Evolutionary conservation across 2,797 vertebrate species (phyloP).

Genomic region (Enteromius treurensis): DNA sequence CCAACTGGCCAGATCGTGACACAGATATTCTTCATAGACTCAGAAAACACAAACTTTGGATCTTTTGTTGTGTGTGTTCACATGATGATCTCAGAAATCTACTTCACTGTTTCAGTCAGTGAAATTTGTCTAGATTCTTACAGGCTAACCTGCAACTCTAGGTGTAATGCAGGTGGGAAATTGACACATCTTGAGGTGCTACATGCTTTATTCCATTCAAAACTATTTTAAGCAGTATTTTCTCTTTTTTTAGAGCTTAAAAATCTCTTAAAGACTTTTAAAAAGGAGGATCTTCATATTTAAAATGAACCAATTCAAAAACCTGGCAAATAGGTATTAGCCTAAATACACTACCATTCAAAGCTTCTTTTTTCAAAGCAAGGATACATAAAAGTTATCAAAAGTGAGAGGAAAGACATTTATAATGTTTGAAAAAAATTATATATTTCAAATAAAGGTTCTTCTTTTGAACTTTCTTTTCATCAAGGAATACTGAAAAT

Average conservation of each 20-base stretch:
- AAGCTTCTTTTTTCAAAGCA: neutral
- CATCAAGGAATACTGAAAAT: neutral
- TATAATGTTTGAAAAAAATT: neutral
- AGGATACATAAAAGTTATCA: neutral
- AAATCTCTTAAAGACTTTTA: neutral
- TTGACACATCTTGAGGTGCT: neutral
- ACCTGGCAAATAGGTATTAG: neutral
- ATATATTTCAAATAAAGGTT: neutral
- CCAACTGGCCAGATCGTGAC: slow-evolving; percentile 48
- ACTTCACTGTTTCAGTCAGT: neutral
- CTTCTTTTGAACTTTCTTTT: neutral
- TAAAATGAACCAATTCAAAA: neutral
- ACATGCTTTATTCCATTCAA: slow-evolving; percentile 9
- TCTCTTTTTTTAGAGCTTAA: neutral
- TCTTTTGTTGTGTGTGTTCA: slow-evolving; percentile 4
- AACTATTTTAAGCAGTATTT: slow-evolving; percentile 4
- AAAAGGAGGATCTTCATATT: neutral
- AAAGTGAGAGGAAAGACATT: neutral
- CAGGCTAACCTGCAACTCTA: neutral
- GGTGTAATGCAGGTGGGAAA: neutral
- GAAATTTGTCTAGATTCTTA: neutral
- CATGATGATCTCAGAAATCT: neutral
- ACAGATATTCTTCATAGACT: slow-evolving; percentile 22
- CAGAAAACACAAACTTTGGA: slow-evolving; percentile 6
- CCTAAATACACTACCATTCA: neutral